Conservation (phyloP, 35 echinoderm and acorn worm species). For the Heliocidaris erythrogramma region DNA sequence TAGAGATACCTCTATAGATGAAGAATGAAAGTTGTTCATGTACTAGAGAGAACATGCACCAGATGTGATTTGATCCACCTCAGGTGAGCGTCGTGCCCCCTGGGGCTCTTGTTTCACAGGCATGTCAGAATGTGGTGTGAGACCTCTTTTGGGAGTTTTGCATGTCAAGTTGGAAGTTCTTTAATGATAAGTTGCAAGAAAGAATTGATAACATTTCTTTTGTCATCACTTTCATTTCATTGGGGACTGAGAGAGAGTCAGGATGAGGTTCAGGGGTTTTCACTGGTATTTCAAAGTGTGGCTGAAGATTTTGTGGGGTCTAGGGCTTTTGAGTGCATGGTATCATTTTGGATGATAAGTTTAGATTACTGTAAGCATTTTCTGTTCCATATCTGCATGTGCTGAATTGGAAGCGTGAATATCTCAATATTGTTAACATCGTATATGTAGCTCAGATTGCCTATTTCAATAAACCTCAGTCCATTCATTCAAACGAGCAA, state of each 20-base stretch:
- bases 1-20: no score
- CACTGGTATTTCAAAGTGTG: background rate
- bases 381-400: background rate
- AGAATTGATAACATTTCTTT: background rate
- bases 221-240: background rate
- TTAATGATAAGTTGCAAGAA: no score
- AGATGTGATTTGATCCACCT: no score
- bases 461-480: background rate
- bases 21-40: no score
- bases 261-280: background rate
- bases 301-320: background rate
- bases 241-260: background rate
- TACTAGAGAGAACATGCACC: no score
- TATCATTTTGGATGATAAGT: background rate
- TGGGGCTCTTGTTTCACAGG: no score
- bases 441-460: background rate
- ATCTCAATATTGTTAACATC: background rate
- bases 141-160: no score
- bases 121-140: no score
- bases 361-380: background rate
- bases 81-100: no score
- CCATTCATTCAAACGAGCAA: background rate
- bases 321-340: background rate
- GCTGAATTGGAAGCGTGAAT: background rate
- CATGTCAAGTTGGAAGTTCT: no score